Conservation (phyloP, 2,888 invertebrate genomes). For the Desoria tigrina region DNA sequence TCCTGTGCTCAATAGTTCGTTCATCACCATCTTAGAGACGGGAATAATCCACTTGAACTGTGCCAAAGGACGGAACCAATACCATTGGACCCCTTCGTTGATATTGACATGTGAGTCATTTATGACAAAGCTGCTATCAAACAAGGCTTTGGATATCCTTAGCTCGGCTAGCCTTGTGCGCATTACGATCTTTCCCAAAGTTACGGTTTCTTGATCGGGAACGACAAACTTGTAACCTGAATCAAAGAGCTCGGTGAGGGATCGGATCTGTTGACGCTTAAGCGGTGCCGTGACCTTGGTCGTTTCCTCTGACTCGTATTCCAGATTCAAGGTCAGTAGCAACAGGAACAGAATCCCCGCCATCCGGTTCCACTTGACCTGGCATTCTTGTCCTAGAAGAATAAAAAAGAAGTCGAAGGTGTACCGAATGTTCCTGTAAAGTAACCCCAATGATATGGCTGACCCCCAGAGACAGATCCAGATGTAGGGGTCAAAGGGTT, state of each 20-base stretch:
- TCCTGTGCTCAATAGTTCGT: neutral
- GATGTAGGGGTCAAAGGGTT: neutral
- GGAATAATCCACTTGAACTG: conserved; percentile 15
- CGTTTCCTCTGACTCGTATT: conserved; percentile 1
- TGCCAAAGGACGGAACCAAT: conserved; percentile 3
- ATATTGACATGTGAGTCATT: neutral
- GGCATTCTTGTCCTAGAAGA: neutral
- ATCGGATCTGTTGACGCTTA: neutral
- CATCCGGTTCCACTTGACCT: neutral
- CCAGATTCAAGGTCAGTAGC: conserved; percentile 1
- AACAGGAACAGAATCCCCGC: neutral
- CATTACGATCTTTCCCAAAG: neutral
- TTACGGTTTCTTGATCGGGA: neutral
- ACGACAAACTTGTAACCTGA: conserved; percentile 1
- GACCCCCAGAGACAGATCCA: neutral
- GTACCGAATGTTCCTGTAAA: neutral
- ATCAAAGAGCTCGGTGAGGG: neutral
- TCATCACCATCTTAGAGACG: neutral
- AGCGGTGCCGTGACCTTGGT: conserved; percentile 12
- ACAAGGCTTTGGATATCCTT: neutral
- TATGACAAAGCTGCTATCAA: neutral
- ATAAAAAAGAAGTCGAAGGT: neutral
- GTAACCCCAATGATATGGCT: neutral
- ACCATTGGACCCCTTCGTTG: neutral
- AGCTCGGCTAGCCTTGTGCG: neutral